These are phyloP conservation scores for Alectoris magna DNA, from an alignment of 2,797 vertebrate species.

Conservation along the genomic window DNA sequence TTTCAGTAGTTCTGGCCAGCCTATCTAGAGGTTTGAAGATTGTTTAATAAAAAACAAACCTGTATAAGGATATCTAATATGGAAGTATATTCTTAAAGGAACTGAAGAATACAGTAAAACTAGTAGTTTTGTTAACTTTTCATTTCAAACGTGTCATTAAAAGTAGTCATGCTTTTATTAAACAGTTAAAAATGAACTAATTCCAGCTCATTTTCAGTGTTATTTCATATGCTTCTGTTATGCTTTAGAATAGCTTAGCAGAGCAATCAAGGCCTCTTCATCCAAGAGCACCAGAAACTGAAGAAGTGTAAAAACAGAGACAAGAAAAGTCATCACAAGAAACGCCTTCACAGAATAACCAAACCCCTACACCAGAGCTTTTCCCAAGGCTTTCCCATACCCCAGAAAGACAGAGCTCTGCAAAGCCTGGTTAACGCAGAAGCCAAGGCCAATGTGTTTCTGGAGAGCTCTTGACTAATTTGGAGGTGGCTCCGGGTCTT, in stretches of 20 bases:
- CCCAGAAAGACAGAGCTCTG: background rate
- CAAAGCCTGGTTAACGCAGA: background rate
- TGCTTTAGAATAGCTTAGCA: background rate
- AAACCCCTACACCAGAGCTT: background rate
- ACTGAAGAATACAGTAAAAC: background rate
- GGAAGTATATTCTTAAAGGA: background rate
- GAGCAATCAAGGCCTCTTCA: background rate
- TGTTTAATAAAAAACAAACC: background rate
- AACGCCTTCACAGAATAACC: background rate
- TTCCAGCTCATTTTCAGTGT: background rate
- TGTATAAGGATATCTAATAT: background rate
- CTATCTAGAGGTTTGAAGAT: background rate
- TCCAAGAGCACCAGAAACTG: background rate
- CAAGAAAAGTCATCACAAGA: background rate
- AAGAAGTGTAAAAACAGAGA: background rate
- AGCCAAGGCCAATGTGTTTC: background rate
- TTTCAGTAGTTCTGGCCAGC: background rate
- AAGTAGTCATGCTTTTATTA: background rate
- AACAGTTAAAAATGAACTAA: background rate
- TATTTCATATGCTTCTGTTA: background rate
- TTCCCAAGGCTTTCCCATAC: background rate
- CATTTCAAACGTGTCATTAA: background rate
- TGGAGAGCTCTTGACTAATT: background rate
- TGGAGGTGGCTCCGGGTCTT: background rate
- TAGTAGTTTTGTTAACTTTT: background rate